Evolutionary conservation across 2,888 invertebrate genomes (phyloP).

Genomic region (Slavum lentiscoides): DNA sequence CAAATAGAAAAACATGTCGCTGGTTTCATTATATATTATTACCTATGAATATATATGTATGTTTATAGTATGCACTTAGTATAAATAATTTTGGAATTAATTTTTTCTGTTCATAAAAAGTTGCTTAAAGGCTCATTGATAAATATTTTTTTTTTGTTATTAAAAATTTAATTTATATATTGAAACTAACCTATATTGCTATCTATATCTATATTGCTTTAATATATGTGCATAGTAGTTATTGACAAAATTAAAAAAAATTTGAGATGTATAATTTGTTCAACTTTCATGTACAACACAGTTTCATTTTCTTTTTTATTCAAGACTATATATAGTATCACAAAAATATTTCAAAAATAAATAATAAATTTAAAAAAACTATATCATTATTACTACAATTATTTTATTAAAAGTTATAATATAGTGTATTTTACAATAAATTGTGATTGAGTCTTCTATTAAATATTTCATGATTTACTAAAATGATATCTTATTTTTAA

Average conservation of each 20-base stretch:
- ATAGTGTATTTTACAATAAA: no score
- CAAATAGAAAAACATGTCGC: constrained; percentile 3
- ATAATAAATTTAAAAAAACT: neutral
- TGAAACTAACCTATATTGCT: neutral
- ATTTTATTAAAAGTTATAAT: neutral
- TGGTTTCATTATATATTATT: constrained; percentile 10
- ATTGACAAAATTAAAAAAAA: neutral
- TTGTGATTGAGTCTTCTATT: no score
- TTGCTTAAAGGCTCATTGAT: neutral
- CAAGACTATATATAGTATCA: neutral
- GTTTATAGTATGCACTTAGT: neutral
- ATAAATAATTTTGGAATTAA: neutral
- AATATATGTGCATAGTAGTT: neutral
- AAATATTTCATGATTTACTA: no score
- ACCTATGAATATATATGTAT: no score
- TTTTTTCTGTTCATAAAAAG: neutral
- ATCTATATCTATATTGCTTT: neutral
- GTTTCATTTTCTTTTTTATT: neutral
- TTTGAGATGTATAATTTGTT: neutral
- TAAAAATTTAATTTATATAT: neutral
- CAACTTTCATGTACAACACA: neutral
- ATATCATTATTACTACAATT: neutral
- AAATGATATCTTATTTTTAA: no score
- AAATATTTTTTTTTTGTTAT: neutral
- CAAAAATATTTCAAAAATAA: neutral